Evolutionary conservation across 2,113 vertebrate genomes (phyloP).

Genomic region (Strix aluco): DNA sequence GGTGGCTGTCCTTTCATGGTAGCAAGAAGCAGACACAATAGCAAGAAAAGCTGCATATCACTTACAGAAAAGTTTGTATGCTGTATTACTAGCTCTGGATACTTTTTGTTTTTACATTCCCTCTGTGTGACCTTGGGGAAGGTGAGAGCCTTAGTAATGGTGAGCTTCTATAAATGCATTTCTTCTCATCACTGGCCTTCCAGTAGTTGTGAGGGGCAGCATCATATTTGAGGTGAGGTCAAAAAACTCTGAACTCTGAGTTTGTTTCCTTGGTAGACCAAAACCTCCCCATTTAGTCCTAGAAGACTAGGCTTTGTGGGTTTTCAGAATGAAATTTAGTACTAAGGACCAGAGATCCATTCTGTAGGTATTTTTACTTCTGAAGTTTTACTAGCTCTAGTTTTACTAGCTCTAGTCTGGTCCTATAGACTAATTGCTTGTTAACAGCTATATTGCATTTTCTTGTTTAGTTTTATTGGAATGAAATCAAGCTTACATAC

Average conservation of each 20-base stretch:
- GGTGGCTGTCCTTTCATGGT: background rate
- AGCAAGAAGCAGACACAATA: background rate
- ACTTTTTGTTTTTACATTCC: background rate
- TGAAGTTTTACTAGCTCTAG: background rate
- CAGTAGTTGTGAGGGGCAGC: background rate
- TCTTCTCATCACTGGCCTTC: background rate
- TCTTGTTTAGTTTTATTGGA: background rate
- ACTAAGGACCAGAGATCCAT: background rate
- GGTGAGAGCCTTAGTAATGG: background rate
- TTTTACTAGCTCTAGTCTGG: background rate
- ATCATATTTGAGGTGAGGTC: background rate
- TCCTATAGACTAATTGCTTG: background rate
- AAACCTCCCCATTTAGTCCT: background rate
- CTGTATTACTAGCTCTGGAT: background rate
- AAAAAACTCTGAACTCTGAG: background rate
- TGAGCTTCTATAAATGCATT: background rate
- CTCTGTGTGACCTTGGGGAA: background rate
- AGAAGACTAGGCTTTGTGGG: background rate
- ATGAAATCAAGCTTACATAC: background rate
- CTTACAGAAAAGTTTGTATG: background rate
- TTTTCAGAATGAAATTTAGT: background rate
- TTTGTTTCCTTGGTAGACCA: background rate
- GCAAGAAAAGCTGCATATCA: background rate
- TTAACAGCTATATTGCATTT: background rate
- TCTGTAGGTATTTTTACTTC: background rate